Conservation (phyloP, 2,113 vertebrate genomes). For the Aepyceros melampus region DNA sequence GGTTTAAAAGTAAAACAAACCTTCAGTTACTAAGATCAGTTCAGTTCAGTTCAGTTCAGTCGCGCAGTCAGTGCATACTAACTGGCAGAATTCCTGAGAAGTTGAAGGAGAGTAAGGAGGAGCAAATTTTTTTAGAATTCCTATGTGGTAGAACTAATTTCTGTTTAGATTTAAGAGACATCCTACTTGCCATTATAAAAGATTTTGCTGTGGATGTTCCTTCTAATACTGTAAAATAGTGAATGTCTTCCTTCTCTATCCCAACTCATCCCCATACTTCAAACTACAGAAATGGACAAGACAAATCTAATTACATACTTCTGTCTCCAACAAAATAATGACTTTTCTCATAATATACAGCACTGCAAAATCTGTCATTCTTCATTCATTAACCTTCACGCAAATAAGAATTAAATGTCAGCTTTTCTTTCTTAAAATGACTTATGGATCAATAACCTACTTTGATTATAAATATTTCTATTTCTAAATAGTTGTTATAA, state of each 20-base stretch:
- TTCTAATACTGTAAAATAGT: not conserved
- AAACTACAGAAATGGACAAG: constrained; percentile 13
- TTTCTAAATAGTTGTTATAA: not conserved
- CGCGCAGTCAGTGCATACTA: not conserved
- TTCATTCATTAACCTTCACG: not conserved
- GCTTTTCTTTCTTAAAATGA: constrained; percentile 39
- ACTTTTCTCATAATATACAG: not conserved
- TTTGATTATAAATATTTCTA: not conserved
- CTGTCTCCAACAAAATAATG: not conserved
- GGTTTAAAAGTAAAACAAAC: not conserved
- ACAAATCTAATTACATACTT: not conserved
- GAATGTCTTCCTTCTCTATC: not conserved
- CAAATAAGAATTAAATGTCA: not conserved
- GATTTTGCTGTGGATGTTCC: not conserved
- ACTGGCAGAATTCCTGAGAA: not conserved
- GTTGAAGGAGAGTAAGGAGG: not conserved
- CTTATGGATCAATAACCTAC: not conserved
- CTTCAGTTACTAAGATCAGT: not conserved
- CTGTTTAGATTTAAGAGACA: not conserved
- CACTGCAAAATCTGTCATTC: constrained; percentile 3
- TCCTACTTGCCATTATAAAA: not conserved
- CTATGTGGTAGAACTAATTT: not conserved
- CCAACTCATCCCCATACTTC: not conserved
- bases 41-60: too few relatives aligned
- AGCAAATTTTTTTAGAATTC: not conserved